These are phyloP conservation scores for Drosophila acutilabella DNA, from an alignment of 2,888 invertebrate species.

Conservation along the genomic window DNA sequence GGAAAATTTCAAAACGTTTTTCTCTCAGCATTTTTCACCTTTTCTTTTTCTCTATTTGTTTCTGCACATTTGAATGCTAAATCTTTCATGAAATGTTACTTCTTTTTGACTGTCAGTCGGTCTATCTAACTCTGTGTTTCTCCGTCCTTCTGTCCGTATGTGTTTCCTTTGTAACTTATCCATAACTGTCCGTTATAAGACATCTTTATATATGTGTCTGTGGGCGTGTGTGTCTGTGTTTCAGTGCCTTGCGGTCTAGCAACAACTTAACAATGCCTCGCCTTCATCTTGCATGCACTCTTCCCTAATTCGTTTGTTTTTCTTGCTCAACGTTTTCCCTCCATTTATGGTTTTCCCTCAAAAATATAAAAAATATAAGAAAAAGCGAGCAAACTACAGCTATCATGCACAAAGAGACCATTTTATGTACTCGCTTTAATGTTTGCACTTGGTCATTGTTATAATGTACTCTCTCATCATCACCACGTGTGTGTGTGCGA, in stretches of 20 bases:
- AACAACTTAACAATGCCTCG: conserved; percentile 73
- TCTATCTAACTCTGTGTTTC: conserved; percentile 18
- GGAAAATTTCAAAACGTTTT: conserved; percentile 27
- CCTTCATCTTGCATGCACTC: conserved; percentile 48
- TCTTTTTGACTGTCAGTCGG: conserved; percentile 44
- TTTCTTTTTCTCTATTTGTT: conserved; percentile 47
- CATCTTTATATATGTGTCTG: conserved; percentile 25
- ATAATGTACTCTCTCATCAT: conserved; percentile 66
- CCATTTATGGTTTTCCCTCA: conserved; percentile 35
- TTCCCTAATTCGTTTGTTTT: conserved; percentile 56
- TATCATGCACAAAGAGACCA: conserved; percentile 70
- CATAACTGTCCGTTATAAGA: conserved; percentile 54
- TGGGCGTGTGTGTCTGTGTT: conserved; percentile 25
- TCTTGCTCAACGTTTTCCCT: conserved; percentile 28
- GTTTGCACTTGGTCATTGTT: conserved; percentile 69
- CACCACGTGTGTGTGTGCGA: conserved; percentile 11
- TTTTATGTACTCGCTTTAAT: conserved; percentile 72
- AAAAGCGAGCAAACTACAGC: conserved; percentile 31
- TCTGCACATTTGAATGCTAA: conserved; percentile 84
- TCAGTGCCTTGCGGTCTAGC: conserved; percentile 63
- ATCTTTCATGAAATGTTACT: conserved; percentile 84
- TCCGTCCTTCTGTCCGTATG: conserved; percentile 17
- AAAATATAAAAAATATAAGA: conserved; percentile 10
- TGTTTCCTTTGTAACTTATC: conserved; percentile 53
- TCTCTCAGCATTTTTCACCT: conserved; percentile 3